Evolutionary conservation across 2,888 invertebrate species (phyloP), one percentile per base, ranked within the genome.

Genomic region (Diarsia dahlii): DNA sequence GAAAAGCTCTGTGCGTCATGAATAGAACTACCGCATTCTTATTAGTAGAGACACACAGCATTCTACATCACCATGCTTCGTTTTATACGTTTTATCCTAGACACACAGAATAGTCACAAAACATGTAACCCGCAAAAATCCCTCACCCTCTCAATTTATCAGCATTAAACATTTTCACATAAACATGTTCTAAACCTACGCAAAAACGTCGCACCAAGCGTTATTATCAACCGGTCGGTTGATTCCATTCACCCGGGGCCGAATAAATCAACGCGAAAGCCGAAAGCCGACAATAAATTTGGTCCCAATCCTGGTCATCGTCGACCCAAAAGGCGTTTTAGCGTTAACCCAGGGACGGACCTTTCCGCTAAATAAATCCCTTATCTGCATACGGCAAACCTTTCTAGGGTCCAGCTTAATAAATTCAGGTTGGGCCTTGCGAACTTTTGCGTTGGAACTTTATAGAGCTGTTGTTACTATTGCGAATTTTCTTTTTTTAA

Each of bases 301-400:
- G 89, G 92, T 89, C 92, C 93, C 95, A 96, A 95, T 95, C 94
- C 95, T 96, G 96, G 96, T 95, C 96, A 96, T 95, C 96, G 93
- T 89, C 93, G 94, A 94, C 95, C 95, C 95, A 90, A 93, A 92
- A 94, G 94, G 94, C 95, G 94, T 94, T 94, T 95, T 93, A 93
- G 94, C 92, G 94, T 92, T 94, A 94, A 95, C 95, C 96, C 95
- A 90, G 95, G 95, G 95, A 94, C 95, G 96, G 96, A 96, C 96
- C 96, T 96, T 96, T 96, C 95, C 95, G 96, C 96, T 96, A 95
- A 96, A 96, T 96, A 96, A 96, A 96, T 96, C 96, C 96, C 96
- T 96, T 96, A 96, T 96, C 96, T 96, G 96, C 96, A 96, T 96
- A 96, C 95, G 96, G 95, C 96, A 95, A 95, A 96, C 96, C 96